phyloP scores from a whole-genome alignment of 2,888 invertebrate genomes.

The Leptura quadrifasciata region DNA sequence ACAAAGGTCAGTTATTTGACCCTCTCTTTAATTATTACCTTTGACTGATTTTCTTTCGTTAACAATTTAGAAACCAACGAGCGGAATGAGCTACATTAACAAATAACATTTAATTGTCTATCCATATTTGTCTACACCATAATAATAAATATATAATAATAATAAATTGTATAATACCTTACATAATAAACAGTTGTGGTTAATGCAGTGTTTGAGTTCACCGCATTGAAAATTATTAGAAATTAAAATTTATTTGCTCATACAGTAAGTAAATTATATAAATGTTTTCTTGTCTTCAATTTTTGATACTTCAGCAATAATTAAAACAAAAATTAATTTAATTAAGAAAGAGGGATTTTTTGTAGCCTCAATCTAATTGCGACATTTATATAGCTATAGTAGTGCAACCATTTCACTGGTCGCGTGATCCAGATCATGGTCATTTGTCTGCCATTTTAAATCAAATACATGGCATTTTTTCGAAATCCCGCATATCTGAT shows the following conservation, averaged over 20 bases:
- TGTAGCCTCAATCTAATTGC: too few species aligned
- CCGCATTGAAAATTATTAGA: background rate
- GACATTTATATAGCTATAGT: too few species aligned
- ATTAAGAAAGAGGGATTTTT: too few species aligned
- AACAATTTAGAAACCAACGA: background rate
- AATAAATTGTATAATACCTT: background rate
- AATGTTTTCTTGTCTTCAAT: too few species aligned
- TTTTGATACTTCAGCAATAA: too few species aligned
- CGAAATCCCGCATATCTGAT: too few species aligned
- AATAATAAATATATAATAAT: background rate
- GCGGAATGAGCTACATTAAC: background rate
- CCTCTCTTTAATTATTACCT: background rate
- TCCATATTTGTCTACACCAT: background rate
- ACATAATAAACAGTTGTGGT: background rate
- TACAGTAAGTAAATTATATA: too few species aligned
- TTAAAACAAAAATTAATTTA: too few species aligned
- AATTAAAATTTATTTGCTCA: background rate
- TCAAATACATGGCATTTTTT: too few species aligned
- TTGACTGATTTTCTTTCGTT: background rate
- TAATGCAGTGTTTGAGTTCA: background rate
- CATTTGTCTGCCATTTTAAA: too few species aligned
- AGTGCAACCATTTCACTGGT: too few species aligned
- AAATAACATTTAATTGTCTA: background rate
- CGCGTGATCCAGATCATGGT: too few species aligned
- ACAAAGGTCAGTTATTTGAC: constrained; percentile 13